phyloP scores from a whole-genome alignment of 2,888 invertebrate species.

The Suillia variegata region DNA sequence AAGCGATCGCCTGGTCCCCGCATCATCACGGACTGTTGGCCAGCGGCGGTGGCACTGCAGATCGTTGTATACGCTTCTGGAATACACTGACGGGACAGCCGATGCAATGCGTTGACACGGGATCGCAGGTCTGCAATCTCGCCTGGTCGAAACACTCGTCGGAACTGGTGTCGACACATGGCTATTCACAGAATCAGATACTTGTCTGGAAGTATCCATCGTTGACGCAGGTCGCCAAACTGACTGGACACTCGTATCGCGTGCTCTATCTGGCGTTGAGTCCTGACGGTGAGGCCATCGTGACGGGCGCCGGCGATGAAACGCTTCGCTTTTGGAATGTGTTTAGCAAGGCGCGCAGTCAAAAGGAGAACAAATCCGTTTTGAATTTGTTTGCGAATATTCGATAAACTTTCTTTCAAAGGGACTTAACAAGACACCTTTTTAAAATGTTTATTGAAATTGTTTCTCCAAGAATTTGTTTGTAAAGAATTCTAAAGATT shows the following conservation, averaged over 20 bases:
- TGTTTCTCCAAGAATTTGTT: too few relatives aligned
- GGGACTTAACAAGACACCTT: too few relatives aligned
- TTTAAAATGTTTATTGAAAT: too few relatives aligned
- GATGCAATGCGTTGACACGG: conserved; percentile 97
- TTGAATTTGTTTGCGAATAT: conserved; percentile 90
- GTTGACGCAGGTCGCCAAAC: conserved; percentile 93
- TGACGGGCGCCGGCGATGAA: conserved; percentile 98
- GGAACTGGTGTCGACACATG: conserved; percentile 96
- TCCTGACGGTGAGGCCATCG: conserved; percentile 98
- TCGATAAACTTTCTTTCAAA: conserved; percentile 64
- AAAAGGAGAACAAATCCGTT: conserved; percentile 92
- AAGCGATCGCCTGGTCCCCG: conserved; percentile 99
- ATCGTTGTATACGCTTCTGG: conserved; percentile 96
- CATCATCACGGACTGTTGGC: conserved; percentile 97
- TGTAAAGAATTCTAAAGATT: too few relatives aligned
- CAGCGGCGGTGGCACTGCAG: conserved; percentile 99
- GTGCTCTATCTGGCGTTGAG: conserved; percentile 96
- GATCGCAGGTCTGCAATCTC: conserved; percentile 96
- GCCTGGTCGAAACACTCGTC: conserved; percentile 99
- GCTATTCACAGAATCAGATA: conserved; percentile 98
- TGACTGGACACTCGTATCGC: conserved; percentile 95
- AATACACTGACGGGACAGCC: conserved; percentile 97
- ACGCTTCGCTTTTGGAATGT: conserved; percentile 99
- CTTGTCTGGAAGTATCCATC: conserved; percentile 99
- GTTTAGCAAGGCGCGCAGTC: conserved; percentile 94